A percentile compares a stretch with the other conserved stretches of the same genome.
Conservation (phyloP, 2,797 vertebrate genomes). For the Bufotes viridis region DNA sequence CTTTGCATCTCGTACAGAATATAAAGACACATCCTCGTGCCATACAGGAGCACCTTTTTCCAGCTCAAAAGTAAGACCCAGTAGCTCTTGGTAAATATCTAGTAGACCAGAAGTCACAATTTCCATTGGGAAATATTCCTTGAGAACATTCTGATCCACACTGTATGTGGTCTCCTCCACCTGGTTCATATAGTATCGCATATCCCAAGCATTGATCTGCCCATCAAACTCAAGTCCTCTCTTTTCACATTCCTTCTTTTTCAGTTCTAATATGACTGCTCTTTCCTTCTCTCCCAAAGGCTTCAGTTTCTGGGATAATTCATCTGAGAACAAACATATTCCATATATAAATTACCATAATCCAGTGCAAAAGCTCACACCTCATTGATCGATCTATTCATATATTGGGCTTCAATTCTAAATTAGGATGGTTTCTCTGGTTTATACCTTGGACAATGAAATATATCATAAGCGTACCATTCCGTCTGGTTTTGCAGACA, state of each 20-base stretch:
- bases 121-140: slow-evolving; percentile 97
- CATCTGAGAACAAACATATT: slow-evolving; percentile 75
- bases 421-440: no score
- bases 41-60: slow-evolving; percentile 83
- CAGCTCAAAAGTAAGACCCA: slow-evolving; percentile 86
- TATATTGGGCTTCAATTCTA: no score
- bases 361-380: neutral
- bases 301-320: slow-evolving; percentile 86
- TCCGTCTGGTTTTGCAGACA: no score
- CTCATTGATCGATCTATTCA: no score
- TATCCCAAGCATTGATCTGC: slow-evolving; percentile 91
- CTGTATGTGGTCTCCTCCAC: slow-evolving; percentile 94
- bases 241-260: slow-evolving; percentile 86
- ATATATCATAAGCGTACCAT: no score
- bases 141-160: slow-evolving; percentile 93
- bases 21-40: slow-evolving; percentile 92
- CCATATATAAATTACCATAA: neutral
- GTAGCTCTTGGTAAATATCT: slow-evolving; percentile 93
- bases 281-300: slow-evolving; percentile 89
- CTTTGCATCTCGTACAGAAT: slow-evolving; percentile 81
- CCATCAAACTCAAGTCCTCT: slow-evolving; percentile 79
- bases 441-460: no score
- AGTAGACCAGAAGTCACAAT: slow-evolving; percentile 92
- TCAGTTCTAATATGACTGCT: slow-evolving; percentile 83
- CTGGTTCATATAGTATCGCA: slow-evolving; percentile 96